Base-by-base conservation (phyloP, 2,888 invertebrate genomes). In the Chymomyza amoena region DNA sequence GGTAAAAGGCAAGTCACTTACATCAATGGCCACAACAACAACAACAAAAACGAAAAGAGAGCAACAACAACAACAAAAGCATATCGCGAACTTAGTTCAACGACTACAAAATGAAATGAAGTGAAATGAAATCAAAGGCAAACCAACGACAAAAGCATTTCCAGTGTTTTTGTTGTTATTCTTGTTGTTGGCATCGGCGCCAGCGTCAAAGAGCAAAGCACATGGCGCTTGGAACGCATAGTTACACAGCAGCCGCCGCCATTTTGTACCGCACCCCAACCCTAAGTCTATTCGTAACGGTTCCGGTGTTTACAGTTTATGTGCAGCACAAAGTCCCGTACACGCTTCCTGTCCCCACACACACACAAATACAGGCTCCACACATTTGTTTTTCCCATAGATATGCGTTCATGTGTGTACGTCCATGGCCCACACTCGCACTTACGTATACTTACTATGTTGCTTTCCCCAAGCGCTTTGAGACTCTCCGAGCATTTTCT, bases 81-180 rank as follows among this genome's bases (percentile, higher is more conserved):
- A 61, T 13, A 80, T 68, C 89, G 80, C 86, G 78, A 61, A 59
- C 68, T 69, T 64, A 59, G 69, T 73, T 66, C 75, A 75, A 59
- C 72, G 74, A 69, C 81, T 81, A 68, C 79, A 75, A 76, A 85
- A 86, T 88, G 81, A 89, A 85, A 85, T 85, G 89, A 85, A 85
- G 79, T 86, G 89, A 89, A 88, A 88, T 85, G 69, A 88, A 85
- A 88, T 89, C 87, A 88, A 89, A 88, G 78, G 80, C 85, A 88
- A 32, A 77, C 84, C 87, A 80, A 70, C 80, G 80, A 64, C 61
- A 61, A 68, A 63, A 61, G 50, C 61, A 32, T 60, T 54, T 2
- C 39, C 39, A 20, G 15, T 54, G 20, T 54, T 73, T 70, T 45
- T 69, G 83, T 69, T 66, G 75, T 52, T 51, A 7, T 15, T 51